Evolutionary conservation across 2,797 vertebrate genomes (phyloP), one percentile per base, ranked within the genome.

Genomic region (Alauda arvensis): DNA sequence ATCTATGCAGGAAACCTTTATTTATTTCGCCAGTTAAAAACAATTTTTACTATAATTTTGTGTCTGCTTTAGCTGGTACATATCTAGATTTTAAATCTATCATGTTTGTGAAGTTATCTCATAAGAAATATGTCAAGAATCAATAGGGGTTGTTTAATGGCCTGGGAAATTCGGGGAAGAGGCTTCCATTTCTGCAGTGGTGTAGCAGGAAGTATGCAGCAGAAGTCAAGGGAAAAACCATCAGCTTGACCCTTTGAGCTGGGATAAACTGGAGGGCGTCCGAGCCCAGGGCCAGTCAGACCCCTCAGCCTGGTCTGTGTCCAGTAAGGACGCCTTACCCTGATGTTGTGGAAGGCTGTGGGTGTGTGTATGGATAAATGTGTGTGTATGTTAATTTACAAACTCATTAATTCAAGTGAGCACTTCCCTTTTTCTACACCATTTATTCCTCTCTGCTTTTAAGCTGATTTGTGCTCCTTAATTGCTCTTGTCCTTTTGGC

Each of bases 401-500:
- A 77, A 88, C 76, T 94, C 89, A 89, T 94, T 92, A 93, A 89
- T 88, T 91, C 87, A 82, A 92, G 88, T 53, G 74, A 90, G 91
- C 63, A 59, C 76, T 92, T 85, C 62, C 68, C 51, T 82, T 93
- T 87, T 88, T 83, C 79, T 83, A 49, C 67, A 77, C 69, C 56
- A 53, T 94, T 96, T 95, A 84, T 83, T 91, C 67, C 49, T 79
- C 76, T 84, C 71, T 84, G 74, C 76, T 91, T 95, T 94, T 91
- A 94, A 93, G 91, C 85, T 95, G 93, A 88, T 94, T 95, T 94
- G 91, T 86, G 83, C 60, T 84, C 62, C 77, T 89, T 95, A 91
- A 95, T 95, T 94, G 77, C 90, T 94, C 77, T 92, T 95, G 83
- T 90, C 66, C 81, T 94, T 94, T 94, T 95, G 91, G 79, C 92